phyloP scores from a whole-genome alignment of 2,888 invertebrate genomes.

The Troilus luridus region DNA sequence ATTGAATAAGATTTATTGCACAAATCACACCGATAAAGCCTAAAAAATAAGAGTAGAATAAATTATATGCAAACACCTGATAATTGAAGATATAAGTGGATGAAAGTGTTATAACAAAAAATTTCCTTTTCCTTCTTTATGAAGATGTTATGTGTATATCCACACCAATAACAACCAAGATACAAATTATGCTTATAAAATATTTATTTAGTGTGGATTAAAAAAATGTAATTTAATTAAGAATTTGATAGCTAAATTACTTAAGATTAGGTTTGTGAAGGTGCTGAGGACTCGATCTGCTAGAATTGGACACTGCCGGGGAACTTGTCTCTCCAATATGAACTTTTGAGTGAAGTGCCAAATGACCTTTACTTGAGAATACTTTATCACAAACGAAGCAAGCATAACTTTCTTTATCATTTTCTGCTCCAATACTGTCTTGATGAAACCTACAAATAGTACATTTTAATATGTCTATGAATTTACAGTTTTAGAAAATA shows the following conservation, averaged over 20 bases:
- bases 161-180: neutral
- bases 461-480: neutral
- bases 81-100: neutral
- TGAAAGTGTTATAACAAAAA: neutral
- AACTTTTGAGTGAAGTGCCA: slow-evolving; percentile 70
- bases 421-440: slow-evolving; percentile 55
- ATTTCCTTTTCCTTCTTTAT: too few species aligned
- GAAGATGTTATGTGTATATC: too few species aligned
- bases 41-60: slow-evolving; percentile 61
- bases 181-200: too few species aligned
- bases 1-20: slow-evolving; percentile 71
- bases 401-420: slow-evolving; percentile 62
- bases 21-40: slow-evolving; percentile 70
- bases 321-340: slow-evolving; percentile 68
- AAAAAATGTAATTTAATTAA: neutral
- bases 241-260: slow-evolving; percentile 43
- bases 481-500: neutral
- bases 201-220: neutral
- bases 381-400: slow-evolving; percentile 68
- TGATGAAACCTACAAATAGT: slow-evolving; percentile 62
- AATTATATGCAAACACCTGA: neutral
- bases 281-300: slow-evolving; percentile 38
- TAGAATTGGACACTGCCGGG: slow-evolving; percentile 49
- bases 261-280: slow-evolving; percentile 58
- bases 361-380: slow-evolving; percentile 70